Percentiles rank a stretch among this genome's conserved stretches.
These are phyloP conservation scores for Rhynchophorus ferrugineus DNA, from an alignment of 1,140 invertebrate genomes.

Conservation along the genomic window DNA sequence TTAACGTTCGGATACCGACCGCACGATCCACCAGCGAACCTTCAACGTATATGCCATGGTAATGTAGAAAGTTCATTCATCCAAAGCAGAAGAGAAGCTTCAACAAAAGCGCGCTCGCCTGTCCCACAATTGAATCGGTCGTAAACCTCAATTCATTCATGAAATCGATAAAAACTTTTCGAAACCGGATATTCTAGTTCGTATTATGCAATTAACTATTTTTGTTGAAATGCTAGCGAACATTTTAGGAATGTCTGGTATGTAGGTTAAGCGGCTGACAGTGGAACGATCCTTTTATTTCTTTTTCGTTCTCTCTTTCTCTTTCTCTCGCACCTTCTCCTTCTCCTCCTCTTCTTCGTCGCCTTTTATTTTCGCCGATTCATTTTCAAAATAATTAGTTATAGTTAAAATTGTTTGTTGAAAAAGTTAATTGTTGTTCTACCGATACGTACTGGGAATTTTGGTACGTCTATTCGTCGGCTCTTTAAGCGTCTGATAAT, in stretches of 20 bases:
- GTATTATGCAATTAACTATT: slow-evolving; percentile 18
- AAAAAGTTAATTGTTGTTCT: slow-evolving; percentile 7
- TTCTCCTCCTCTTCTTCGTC: neutral
- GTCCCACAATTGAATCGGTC: slow-evolving; percentile 12
- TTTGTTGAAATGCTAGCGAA: slow-evolving; percentile 13
- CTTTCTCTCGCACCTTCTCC: neutral
- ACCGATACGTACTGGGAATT: neutral
- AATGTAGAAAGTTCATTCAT: slow-evolving; percentile 21
- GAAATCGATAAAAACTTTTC: slow-evolving; percentile 23
- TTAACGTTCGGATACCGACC: too few species aligned
- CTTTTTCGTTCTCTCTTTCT: neutral
- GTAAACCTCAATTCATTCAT: slow-evolving; percentile 25
- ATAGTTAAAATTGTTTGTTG: slow-evolving; percentile 4
- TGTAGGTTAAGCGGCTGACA: slow-evolving; percentile 16
- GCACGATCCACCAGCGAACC: too few species aligned
- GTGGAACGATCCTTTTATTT: slow-evolving; percentile 4
- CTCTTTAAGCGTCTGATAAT: too few species aligned
- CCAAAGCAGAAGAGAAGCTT: slow-evolving; percentile 16
- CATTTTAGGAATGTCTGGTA: slow-evolving; percentile 14
- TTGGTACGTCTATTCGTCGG: too few species aligned
- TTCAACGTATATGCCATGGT: neutral
- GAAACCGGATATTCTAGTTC: slow-evolving; percentile 21
- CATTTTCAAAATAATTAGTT: slow-evolving; percentile 8
- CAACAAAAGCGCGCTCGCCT: slow-evolving; percentile 12
- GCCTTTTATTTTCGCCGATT: neutral